Percentiles rank a stretch among this genome's conserved stretches.
Evolutionary conservation across 2,888 invertebrate species (phyloP).

Genomic region (Nomada hirtipes): DNA sequence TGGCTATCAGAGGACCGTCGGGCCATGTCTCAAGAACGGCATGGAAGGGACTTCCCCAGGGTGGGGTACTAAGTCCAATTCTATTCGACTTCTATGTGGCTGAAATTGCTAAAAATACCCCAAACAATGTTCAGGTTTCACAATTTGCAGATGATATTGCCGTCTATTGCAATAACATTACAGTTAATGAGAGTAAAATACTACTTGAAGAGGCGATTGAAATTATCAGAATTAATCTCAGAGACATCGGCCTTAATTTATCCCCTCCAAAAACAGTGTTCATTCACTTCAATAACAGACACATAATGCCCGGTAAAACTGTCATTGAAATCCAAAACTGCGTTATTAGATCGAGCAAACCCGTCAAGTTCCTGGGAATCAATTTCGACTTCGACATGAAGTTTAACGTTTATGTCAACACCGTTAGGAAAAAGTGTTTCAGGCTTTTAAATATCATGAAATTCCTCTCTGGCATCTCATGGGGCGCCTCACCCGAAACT

Average conservation of each 20-base stretch:
- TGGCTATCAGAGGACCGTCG: background rate
- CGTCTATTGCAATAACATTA: background rate
- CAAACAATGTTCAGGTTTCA: background rate
- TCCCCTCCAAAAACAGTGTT: constrained; percentile 10
- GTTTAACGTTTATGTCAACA: background rate
- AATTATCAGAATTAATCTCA: background rate
- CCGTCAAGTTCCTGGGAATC: background rate
- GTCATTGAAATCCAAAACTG: background rate
- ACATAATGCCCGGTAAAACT: background rate
- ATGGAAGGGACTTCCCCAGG: background rate
- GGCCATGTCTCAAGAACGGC: background rate
- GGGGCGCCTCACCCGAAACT: background rate
- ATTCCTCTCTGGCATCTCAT: background rate
- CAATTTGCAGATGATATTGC: constrained; percentile 19
- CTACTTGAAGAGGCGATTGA: background rate
- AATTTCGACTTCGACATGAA: background rate
- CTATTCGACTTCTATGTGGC: background rate
- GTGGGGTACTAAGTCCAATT: constrained; percentile 1
- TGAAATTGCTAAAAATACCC: background rate
- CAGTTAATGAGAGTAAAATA: constrained; percentile 4
- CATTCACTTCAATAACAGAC: too few species aligned
- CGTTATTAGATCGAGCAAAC: background rate
- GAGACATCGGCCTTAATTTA: background rate
- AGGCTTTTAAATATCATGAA: constrained; percentile 5
- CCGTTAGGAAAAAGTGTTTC: background rate